These are phyloP conservation scores for Stichodactyla mertensii DNA, from an alignment of 64 coral and sea anemone genomes.

Conservation along the genomic window DNA sequence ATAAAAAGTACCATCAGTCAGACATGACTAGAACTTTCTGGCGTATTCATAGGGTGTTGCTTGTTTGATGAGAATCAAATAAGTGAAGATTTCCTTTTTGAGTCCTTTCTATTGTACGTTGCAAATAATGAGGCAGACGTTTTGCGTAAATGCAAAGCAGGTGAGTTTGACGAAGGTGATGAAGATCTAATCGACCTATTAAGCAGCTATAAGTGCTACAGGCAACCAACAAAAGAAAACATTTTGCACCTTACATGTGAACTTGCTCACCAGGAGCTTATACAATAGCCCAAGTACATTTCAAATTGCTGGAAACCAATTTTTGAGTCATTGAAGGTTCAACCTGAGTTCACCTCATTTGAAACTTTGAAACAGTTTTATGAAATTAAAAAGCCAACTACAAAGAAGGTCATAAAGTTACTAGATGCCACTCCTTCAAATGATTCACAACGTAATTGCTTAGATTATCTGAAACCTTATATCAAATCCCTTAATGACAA, in stretches of 20 bases:
- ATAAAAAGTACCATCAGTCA: constrained; percentile 65
- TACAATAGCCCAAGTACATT: constrained; percentile 17
- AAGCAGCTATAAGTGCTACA: constrained; percentile 12
- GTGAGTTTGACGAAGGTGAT: constrained; percentile 33
- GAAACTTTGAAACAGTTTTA: constrained; percentile 40
- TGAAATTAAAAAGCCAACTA: constrained; percentile 56
- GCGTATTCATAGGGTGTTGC: constrained; percentile 20
- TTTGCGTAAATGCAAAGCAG: constrained; percentile 3
- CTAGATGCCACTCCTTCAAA: constrained; percentile 32
- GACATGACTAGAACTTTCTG: constrained; percentile 50
- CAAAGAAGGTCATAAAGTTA: constrained; percentile 50
- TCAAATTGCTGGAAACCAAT: constrained; percentile 59
- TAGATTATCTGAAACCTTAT: constrained; percentile 56
- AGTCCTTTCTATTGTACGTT: constrained; percentile 20
- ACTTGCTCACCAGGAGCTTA: constrained; percentile 14
- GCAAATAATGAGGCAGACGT: constrained; percentile 34
- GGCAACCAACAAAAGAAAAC: constrained; percentile 19
- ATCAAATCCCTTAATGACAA: constrained; percentile 52
- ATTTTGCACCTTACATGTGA: constrained; percentile 27
- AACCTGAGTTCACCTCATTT: constrained; percentile 36
- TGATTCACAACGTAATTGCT: constrained; percentile 35
- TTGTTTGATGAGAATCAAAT: constrained; percentile 27
- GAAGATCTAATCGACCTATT: constrained; percentile 24
- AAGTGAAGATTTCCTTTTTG: constrained; percentile 26
- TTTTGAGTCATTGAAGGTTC: constrained; percentile 30